phyloP scores from a whole-genome alignment of 2,113 vertebrate species.

The Merops nubicus region DNA sequence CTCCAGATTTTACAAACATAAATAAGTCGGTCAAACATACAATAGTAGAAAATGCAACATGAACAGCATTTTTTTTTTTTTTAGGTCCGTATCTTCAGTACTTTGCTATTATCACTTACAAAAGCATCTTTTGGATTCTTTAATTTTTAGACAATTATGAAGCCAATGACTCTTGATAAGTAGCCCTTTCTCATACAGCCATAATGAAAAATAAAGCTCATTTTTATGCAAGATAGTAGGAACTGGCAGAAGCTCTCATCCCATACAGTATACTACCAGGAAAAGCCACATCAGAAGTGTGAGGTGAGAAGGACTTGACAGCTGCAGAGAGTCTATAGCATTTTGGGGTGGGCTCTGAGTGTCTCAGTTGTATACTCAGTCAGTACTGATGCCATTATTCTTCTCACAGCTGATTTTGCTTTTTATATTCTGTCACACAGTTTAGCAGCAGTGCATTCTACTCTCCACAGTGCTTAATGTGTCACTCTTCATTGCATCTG shows the following conservation, averaged over 20 bases:
- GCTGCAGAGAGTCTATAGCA: background rate
- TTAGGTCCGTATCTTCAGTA: background rate
- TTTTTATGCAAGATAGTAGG: background rate
- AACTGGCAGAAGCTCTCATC: background rate
- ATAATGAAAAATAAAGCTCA: background rate
- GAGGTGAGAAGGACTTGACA: background rate
- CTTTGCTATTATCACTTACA: background rate
- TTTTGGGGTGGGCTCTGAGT: background rate
- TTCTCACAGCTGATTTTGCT: background rate
- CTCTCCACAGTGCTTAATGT: background rate
- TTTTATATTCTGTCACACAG: background rate
- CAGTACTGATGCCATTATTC: background rate
- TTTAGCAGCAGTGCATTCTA: background rate
- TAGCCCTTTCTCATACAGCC: background rate
- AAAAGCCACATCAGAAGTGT: background rate
- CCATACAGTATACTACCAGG: fast-evolving
- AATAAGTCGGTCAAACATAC: background rate
- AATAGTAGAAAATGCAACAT: background rate
- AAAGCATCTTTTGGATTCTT: background rate
- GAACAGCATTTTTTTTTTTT: background rate
- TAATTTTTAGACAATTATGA: background rate
- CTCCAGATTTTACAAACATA: background rate
- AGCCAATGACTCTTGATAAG: background rate
- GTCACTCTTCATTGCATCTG: background rate
- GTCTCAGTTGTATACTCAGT: background rate